Evolutionary conservation across 2,797 vertebrate species (phyloP).

Genomic region (Smutsia temminckii): DNA sequence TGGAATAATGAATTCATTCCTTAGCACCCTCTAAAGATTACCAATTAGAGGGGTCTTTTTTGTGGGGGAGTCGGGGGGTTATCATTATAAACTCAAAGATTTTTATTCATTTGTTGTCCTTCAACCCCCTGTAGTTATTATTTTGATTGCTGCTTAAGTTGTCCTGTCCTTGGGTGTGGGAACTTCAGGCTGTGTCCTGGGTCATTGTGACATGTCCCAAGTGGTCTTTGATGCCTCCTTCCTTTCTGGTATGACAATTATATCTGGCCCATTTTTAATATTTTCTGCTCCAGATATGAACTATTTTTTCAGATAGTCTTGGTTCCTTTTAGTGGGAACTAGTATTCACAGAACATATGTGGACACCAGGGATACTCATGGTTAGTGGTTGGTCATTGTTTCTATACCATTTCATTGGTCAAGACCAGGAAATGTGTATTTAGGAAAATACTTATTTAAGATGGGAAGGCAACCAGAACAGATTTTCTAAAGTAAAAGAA

Average conservation of each 20-base stretch:
- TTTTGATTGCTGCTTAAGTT: background rate
- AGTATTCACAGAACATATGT: background rate
- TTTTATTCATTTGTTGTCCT: background rate
- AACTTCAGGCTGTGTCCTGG: background rate
- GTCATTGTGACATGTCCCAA: background rate
- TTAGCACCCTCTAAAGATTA: background rate
- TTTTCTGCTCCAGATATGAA: background rate
- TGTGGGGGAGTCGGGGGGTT: background rate
- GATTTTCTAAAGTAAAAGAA: background rate
- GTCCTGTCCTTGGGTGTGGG: background rate
- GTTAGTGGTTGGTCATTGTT: background rate
- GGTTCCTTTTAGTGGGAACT: background rate
- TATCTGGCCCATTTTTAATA: background rate
- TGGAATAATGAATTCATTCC: background rate
- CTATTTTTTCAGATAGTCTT: background rate
- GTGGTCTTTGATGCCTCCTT: background rate
- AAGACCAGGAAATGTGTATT: background rate
- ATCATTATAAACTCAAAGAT: background rate
- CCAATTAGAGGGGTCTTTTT: background rate
- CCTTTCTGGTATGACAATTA: background rate
- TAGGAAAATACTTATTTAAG: constrained; percentile 24
- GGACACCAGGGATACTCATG: background rate
- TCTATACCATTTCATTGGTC: background rate
- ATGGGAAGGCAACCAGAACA: background rate
- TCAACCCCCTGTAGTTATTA: background rate